Evolutionary conservation across 2,113 vertebrate genomes (phyloP), one percentile per base, ranked within the genome.

Genomic region (Pandion haliaetus): DNA sequence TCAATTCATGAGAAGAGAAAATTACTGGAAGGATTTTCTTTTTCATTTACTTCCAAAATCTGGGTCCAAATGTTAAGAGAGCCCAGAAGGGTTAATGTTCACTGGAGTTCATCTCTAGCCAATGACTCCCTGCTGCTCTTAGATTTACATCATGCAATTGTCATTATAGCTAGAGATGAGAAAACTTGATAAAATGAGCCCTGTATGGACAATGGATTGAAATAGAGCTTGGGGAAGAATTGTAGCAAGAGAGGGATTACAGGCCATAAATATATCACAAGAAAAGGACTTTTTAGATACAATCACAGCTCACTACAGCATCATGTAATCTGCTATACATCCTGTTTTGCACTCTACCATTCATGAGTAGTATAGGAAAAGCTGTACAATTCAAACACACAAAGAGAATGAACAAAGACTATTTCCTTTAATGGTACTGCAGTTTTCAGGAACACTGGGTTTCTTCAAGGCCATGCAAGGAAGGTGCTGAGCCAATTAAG

Each of bases 401-500:
- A 89, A 91, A 80, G 74, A 66, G 79, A 69, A 76, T 32, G 84
- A 95, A 80, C 81, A 91, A 88, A 94, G 73, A 78, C 55, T 38
- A 11, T 79, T 95, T 88, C 85, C 66, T 94, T 91, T 93, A 92
- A 84, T 58, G 80, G 45, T 47, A 18, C 73, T 69, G 50, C 93
- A 55, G 85, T 76, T 95, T 96, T 89, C 93, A 95, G 84, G 82
- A 95, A 32, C 62, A 19, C 87, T 52, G 63, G 71, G 31, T 80
- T 96, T 84, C 95, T 93, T 90, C 92, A 95, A 94, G 94, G 91
- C 95, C 42, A 14, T 2, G 8, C 70, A 96, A 93, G 82, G 86
- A 95, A 95, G 91, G 78, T 93, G 89, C 57, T 83, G 87, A 90
- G 80, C 93, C 95, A 95, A 96, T 96, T 97, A 96, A 96, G 95